Base-by-base conservation (phyloP, 2,888 invertebrate species). In the Epsilonema sp. region DNA sequence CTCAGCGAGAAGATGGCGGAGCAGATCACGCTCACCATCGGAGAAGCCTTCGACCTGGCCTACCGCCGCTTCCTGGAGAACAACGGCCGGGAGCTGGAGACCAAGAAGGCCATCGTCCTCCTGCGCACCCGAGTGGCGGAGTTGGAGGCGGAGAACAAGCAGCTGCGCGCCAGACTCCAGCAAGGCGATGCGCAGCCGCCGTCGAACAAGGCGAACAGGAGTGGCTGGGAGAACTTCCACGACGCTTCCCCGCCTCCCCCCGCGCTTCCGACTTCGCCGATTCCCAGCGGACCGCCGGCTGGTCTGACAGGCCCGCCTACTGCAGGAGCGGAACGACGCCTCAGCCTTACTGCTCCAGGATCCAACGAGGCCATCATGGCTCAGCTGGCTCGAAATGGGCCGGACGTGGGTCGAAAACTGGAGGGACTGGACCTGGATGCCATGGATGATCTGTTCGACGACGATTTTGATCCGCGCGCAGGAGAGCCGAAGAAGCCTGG, bases 21-120 rank as follows among this genome's bases (percentile, higher is more conserved):
- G 59, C 90, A 94, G 65, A 92, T 94, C 52, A 94, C 92, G 38
- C 71, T 94, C 52, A 94, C 92, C 13, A 90, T 94, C 57, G 94
- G 94, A 11, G 92, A 94, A 69, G 92, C 94, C 0, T 94, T 94
- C 67, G 92, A 94, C 71, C 73, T 94, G 63, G 94, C 92, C 26
- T 94, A 92, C 72, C 82, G 71, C 53, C 47, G 53, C 26, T 57
- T 49, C 45, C 72, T 92, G 61, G 90, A 86, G 65, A 84, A 84
- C 51, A 83, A 83, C 47, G 84, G 84, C 49, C 81, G 81, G 65
- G 83, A 84, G 65, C 71, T 84, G 49, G 89, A 90, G 65, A 74
- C 82, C 53, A 80, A 82, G 64, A 80, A 86, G 63, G 74, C 78
- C 55, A 72, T 76, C 47, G 74, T 79, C 67, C 63, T 78, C 5